phyloP scores from a whole-genome alignment of 2,888 invertebrate species.

The Acleris literana region DNA sequence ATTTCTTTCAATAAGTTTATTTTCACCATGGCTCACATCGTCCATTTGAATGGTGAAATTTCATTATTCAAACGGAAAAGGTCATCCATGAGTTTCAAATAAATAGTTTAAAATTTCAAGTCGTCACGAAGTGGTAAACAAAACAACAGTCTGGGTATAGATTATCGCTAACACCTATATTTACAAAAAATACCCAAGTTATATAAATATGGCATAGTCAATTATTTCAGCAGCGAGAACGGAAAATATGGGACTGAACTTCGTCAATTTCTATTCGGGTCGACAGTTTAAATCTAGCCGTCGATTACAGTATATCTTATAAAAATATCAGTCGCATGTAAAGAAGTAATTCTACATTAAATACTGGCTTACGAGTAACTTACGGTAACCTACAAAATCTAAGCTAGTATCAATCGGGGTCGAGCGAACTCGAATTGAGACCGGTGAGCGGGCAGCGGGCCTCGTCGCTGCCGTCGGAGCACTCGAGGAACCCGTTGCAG shows the following conservation, averaged over 20 bases:
- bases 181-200: constrained; percentile 63
- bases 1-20: constrained; percentile 54
- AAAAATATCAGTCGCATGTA: constrained; percentile 80
- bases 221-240: constrained; percentile 31
- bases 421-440: constrained; percentile 57
- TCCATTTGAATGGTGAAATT: constrained; percentile 67
- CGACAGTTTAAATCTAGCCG: constrained; percentile 40
- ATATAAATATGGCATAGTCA: constrained; percentile 56
- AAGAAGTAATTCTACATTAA: constrained; percentile 59
- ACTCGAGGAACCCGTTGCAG: constrained; percentile 91
- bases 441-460: constrained; percentile 77
- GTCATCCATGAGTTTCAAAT: constrained; percentile 72
- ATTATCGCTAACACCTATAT: constrained; percentile 62
- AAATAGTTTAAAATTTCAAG: constrained; percentile 63
- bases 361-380: constrained; percentile 68
- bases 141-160: constrained; percentile 53
- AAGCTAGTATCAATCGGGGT: constrained; percentile 60
- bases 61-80: constrained; percentile 78
- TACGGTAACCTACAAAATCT: constrained; percentile 24
- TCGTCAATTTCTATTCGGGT: constrained; percentile 14
- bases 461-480: constrained; percentile 90
- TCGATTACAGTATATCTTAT: constrained; percentile 58
- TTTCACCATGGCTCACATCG: constrained; percentile 73
- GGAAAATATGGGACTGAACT: constrained; percentile 37
- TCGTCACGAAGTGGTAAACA: constrained; percentile 57